These are phyloP conservation scores for Myrmophylax atrothorax DNA, from an alignment of 2,113 vertebrate species.

Conservation along the genomic window DNA sequence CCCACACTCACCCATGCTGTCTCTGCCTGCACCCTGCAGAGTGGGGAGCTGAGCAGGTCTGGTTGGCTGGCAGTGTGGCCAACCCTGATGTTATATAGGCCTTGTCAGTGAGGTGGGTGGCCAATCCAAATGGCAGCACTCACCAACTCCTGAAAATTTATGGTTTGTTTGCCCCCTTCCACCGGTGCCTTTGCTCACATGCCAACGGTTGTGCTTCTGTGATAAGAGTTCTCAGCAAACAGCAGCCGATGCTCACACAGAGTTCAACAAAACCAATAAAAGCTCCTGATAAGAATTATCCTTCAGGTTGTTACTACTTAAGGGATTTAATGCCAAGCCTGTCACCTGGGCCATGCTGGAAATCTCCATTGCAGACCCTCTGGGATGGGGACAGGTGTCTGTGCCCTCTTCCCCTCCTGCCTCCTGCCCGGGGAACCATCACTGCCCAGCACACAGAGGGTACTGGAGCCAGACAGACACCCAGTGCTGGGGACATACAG, in stretches of 20 bases:
- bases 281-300: neutral
- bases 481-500: neutral
- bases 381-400: neutral
- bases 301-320: neutral
- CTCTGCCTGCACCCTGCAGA: neutral
- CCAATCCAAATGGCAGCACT: neutral
- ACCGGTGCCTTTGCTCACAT: neutral
- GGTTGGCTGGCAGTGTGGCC: neutral
- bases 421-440: neutral
- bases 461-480: neutral
- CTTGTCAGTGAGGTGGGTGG: neutral
- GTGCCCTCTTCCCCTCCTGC: neutral
- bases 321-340: neutral
- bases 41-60: neutral
- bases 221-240: neutral
- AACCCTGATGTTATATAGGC: neutral
- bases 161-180: neutral
- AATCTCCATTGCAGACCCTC: neutral
- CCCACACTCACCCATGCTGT: neutral
- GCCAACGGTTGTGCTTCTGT: neutral
- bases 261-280: neutral
- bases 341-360: neutral
- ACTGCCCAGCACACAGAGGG: neutral
- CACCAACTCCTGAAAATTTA: neutral
- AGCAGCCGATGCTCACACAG: neutral